Base-by-base conservation (phyloP, 1,140 invertebrate genomes). In the Notospermus geniculatus region DNA sequence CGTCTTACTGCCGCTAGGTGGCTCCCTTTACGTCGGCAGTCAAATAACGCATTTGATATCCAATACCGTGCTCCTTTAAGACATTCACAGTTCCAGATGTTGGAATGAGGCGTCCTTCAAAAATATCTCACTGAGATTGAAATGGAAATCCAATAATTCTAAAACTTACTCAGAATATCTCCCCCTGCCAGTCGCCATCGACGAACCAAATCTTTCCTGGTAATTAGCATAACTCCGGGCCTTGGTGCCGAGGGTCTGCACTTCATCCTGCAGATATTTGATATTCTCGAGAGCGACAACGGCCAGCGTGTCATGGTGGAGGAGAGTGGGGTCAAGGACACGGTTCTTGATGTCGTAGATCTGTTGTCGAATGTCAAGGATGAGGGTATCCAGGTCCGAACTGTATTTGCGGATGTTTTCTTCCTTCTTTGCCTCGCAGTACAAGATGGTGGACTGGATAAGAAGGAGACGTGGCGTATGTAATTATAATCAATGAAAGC, bases 341-440 rank as follows among this genome's bases (percentile, higher is more conserved):
- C 66, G 60, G 45, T 71, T 72, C 65, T 74, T 78, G 11, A 80
- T 61, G 17, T 78, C 73, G 60, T 72, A 75, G 29, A 80, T 62
- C 55, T 73, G 72, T 32, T 64, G 60, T 15, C 66, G 62, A 32
- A 80, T 80, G 43, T 74, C 66, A 54, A 67, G 64, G 32, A 81
- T 77, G 2, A 80, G 65, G 0, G 59, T 67, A 45, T 79, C 74
- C 32, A 82, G 70, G 58, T 80, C 75, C 2, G 69, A 63, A 29
- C 75, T 78, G 66, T 80, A 81, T 63, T 79, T 77, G 43, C 76
- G 67, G 28, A 82, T 80, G 59, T 81, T 80, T 54, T 81, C 79
- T 66, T 82, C 80, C 55, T 78, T 79, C 65, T 80, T 80, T n/a
- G 80, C 80, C 60, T 82, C 79, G 66, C 75, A 74, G 65, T 74